Base-by-base conservation (phyloP, 2,797 vertebrate genomes). In the Dallia pectoralis region DNA sequence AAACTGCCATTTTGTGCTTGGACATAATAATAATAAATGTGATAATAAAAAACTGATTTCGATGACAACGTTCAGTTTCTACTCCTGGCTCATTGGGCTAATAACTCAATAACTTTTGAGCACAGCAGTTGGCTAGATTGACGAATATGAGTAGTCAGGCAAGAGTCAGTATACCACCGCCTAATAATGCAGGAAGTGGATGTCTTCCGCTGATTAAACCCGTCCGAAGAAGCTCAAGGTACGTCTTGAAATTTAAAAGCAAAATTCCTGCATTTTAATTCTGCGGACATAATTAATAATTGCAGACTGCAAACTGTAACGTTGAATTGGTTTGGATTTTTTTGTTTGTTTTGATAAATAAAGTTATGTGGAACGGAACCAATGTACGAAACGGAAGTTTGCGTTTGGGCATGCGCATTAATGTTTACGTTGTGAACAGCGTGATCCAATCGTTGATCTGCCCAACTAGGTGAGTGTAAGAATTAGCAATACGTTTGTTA, bases 341-440 rank as follows among this genome's bases (percentile, higher is more conserved):
- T 27, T 27, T 32, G 16, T 3, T 27, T 51, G 3, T 12, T 18
- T 30, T 40, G 78, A 33, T 77, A 32, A 77, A 86, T 86, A 86
- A 84, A 86, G 82, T 77, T 85, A 51, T 64, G 2, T 44, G 12
- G 14, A 44, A 44, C 40, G 40, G 40, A 44, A 30, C 48, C 70
- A 8, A 14, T 59, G 1, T 25, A 59, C 22, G 9, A 25, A 69
- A 30, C 47, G 12, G 29, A 30, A 18, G 16, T 18, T 30, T 29
- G 44, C 7, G 1, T 14, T 16, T 25, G 47, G 16, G 16, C 67
- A n/a, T 69, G 67, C 67, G 67, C 48, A 51, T 14, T n/a, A 29
- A 4, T 69, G 67, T 69, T 69, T 69, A 30, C 44, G 27, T 49
- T 30, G 44, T 32, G 62, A 32, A 48, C 27, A 27, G 67, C 48